Evolutionary conservation across 92 coral and sea anemone species (phyloP), one percentile per base, ranked within the genome.

Genomic region (Epizoanthus ramosus): DNA sequence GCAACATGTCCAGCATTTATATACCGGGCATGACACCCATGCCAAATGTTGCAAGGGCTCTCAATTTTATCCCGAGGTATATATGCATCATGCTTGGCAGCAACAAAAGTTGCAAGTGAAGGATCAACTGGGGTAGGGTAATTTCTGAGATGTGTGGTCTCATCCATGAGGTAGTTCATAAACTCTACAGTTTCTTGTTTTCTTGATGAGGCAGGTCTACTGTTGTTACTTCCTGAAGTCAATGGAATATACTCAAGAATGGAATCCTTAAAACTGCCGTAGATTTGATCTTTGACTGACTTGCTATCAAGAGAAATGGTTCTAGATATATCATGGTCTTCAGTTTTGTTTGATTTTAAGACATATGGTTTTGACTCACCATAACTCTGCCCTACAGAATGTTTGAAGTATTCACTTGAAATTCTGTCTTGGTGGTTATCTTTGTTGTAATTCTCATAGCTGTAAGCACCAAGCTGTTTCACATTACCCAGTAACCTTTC

Each of bases 51-150:
- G 41, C 68, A 63, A 1, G 96, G 94, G 24, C 67, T 84, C 41
- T 91, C 90, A 18, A 91, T 80, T 66, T 88, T 88, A 41, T 92
- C 92, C 18, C 89, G 90, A 6, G 99, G 99, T n/a, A 97, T 85
- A 70, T 97, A 97, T 4, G 93, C 99, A 89, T 97, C 99, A 58
- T 87, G 86, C 41, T 87, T 72, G 22, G 99, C 99, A 6, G 89
- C 91, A 35, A 97, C 87, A 90, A 97, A 97, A 57, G 86, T 91
- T 2, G 88, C 98, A 39, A 97, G 80, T 41, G 89, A 79, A 31
- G 98, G 89, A 21, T 97, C 94, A 6, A 90, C 85, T 24, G 99
- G 99, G 56, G 68, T 63, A 3, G 92, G 87, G 84, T 88, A 94
- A 79, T 97, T 92, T 65, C 70, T 83, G 21, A 97, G 86, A 89